Evolutionary conservation across 2,113 vertebrate genomes (phyloP).

Genomic region (Plectropomus leopardus): DNA sequence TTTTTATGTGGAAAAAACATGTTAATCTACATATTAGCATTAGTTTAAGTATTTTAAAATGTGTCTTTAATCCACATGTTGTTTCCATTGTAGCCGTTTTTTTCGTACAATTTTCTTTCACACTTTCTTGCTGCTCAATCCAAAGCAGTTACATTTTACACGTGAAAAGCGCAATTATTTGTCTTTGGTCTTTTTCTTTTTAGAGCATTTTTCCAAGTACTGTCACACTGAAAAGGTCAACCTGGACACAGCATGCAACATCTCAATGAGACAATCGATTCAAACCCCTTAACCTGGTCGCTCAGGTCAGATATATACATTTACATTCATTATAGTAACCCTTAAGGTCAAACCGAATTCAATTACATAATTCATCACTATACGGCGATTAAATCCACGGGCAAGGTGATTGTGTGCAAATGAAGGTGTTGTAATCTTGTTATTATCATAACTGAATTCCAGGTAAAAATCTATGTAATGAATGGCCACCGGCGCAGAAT

Average conservation of each 20-base stretch:
- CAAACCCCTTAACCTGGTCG: constrained; percentile 51
- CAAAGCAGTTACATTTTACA: not conserved
- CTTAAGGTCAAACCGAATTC: constrained; percentile 62
- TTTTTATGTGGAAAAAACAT: too few relatives aligned
- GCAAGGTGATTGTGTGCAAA: constrained; percentile 36
- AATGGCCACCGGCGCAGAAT: constrained; percentile 17
- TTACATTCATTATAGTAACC: constrained; percentile 61
- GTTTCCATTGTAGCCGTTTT: not conserved
- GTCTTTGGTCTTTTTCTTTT: constrained; percentile 12
- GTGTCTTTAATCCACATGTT: too few relatives aligned
- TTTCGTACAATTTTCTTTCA: not conserved
- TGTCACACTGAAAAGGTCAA: constrained; percentile 59
- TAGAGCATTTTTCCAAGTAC: constrained; percentile 17
- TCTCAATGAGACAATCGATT: constrained; percentile 64
- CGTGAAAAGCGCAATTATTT: constrained; percentile 21
- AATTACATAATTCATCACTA: constrained; percentile 54
- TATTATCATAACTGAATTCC: constrained; percentile 8
- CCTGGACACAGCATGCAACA: constrained; percentile 54
- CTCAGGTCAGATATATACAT: constrained; percentile 57
- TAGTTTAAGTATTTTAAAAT: too few relatives aligned
- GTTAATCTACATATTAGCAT: too few relatives aligned
- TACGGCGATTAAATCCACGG: constrained; percentile 10
- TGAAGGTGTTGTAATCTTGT: constrained; percentile 24
- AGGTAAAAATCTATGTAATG: constrained; percentile 18
- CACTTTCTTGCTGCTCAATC: not conserved